These are phyloP conservation scores for Siniperca scherzeri DNA, from an alignment of 2,797 vertebrate genomes.

Conservation along the genomic window DNA sequence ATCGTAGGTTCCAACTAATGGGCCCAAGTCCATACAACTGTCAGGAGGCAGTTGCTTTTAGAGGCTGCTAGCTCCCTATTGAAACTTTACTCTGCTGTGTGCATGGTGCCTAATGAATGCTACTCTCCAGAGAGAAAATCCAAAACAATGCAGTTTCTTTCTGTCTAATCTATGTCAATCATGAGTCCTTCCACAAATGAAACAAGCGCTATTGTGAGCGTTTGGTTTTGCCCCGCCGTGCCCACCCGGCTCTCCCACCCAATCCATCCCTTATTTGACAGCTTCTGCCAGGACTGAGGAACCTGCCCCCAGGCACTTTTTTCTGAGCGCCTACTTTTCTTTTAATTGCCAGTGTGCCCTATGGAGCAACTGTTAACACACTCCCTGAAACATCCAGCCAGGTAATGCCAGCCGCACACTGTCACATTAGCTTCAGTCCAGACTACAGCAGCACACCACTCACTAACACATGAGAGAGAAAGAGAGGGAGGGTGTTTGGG, in stretches of 20 bases:
- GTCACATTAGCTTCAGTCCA: slow-evolving; percentile 76
- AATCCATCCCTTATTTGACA: slow-evolving; percentile 82
- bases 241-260: slow-evolving; percentile 77
- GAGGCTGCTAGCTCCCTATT: slow-evolving; percentile 83
- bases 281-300: slow-evolving; percentile 83
- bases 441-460: slow-evolving; percentile 60
- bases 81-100: slow-evolving; percentile 82
- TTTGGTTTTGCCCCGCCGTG: slow-evolving; percentile 78
- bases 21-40: slow-evolving; percentile 87
- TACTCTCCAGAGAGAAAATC: slow-evolving; percentile 80
- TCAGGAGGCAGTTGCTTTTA: slow-evolving; percentile 86
- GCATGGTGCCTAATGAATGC: slow-evolving; percentile 85
- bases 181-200: slow-evolving; percentile 83
- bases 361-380: slow-evolving; percentile 78
- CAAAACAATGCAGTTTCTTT: slow-evolving; percentile 86
- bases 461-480: slow-evolving; percentile 64
- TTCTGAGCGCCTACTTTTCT: slow-evolving; percentile 78
- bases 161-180: slow-evolving; percentile 88
- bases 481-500: slow-evolving; percentile 49
- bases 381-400: slow-evolving; percentile 71
- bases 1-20: slow-evolving; percentile 86
- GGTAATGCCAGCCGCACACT: slow-evolving; percentile 76
- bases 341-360: slow-evolving; percentile 83
- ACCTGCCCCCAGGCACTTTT: slow-evolving; percentile 81
- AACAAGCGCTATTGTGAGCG: slow-evolving; percentile 82